Conservation (phyloP, 2,797 vertebrate species). For the Enteromius afrohamiltoni region DNA sequence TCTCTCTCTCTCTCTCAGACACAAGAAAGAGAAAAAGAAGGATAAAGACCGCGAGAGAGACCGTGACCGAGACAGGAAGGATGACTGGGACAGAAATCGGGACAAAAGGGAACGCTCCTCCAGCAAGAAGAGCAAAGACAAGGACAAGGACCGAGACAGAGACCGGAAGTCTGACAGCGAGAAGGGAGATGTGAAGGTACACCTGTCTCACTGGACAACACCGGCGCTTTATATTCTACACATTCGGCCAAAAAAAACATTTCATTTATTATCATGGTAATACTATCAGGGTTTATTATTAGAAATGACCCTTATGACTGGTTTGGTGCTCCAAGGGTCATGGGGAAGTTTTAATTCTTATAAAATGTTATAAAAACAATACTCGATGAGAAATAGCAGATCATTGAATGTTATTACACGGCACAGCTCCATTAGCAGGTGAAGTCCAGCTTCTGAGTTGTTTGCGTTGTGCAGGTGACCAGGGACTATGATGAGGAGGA, state of each 20-base stretch:
- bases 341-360: no score
- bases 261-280: no score
- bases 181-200: conserved; percentile 93
- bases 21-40: conserved; percentile 99
- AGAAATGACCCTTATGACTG: no score
- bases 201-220: conserved; percentile 36
- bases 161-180: conserved; percentile 90
- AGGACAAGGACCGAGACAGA: conserved; percentile 85
- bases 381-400: no score
- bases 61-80: conserved; percentile 85
- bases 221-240: not conserved
- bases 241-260: no score
- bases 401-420: no score
- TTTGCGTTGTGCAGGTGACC: conserved; percentile 84
- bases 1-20: conserved; percentile 66
- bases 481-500: conserved; percentile 98
- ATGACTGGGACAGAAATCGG: conserved; percentile 82
- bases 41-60: conserved; percentile 96
- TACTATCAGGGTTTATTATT: no score
- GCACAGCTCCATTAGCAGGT: no score
- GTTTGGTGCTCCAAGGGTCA: no score
- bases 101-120: conserved; percentile 90
- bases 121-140: conserved; percentile 95
- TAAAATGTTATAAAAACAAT: no score
- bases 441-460: no score